A percentile compares a stretch with the other conserved stretches of the same genome.
phyloP scores from a whole-genome alignment of 2,797 vertebrate genomes.

The Rhinogobio ventralis region DNA sequence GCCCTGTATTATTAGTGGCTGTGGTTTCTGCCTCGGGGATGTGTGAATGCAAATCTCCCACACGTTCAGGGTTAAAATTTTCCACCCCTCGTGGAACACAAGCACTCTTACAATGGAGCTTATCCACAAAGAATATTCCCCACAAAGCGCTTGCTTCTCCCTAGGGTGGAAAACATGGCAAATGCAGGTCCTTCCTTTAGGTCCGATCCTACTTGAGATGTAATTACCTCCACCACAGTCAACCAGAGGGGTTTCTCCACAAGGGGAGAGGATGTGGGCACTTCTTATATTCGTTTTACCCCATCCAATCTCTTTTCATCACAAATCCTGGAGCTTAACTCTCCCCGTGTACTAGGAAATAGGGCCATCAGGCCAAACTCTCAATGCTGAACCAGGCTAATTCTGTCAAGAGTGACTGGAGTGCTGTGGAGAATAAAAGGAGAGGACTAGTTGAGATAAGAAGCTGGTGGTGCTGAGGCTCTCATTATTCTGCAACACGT shows the following conservation, averaged over 20 bases:
- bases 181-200: constrained; percentile 56
- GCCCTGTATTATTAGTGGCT: constrained; percentile 21
- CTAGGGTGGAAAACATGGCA: constrained; percentile 45
- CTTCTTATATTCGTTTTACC: constrained; percentile 57
- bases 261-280: constrained; percentile 41
- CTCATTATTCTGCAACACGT: constrained; percentile 69
- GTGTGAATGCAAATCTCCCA: constrained; percentile 38
- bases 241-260: constrained; percentile 57
- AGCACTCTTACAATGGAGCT: constrained; percentile 42
- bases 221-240: constrained; percentile 70
- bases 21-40: constrained; percentile 36
- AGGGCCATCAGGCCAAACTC: constrained; percentile 63
- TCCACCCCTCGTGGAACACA: constrained; percentile 31
- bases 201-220: constrained; percentile 71
- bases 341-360: constrained; percentile 65
- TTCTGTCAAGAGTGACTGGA: constrained; percentile 72
- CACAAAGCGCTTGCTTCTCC: constrained; percentile 46
- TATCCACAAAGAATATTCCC: constrained; percentile 49
- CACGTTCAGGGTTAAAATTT: constrained; percentile 34
- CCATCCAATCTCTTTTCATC: constrained; percentile 72
- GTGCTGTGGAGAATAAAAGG: constrained; percentile 61
- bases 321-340: constrained; percentile 67
- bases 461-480: constrained; percentile 61
- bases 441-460: constrained; percentile 49
- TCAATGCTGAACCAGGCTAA: constrained; percentile 61